Evolutionary conservation across 2,888 invertebrate genomes (phyloP).

Genomic region (Nomada flava): DNA sequence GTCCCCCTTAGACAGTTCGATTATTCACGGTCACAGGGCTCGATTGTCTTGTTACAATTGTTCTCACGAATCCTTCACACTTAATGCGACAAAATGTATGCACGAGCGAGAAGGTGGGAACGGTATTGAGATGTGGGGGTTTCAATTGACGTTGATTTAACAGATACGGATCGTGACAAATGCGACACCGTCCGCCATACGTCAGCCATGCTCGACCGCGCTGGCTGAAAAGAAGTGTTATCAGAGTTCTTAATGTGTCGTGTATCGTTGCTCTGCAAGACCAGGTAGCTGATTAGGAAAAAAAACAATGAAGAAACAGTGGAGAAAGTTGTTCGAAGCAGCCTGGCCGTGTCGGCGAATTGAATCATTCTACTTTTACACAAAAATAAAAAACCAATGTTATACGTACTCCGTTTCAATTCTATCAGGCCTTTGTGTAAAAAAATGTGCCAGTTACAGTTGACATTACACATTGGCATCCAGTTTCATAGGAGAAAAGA

Average conservation of each 20-base stretch:
- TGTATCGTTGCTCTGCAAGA: background rate
- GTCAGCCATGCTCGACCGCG: constrained; percentile 30
- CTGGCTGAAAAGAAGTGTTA: constrained; percentile 37
- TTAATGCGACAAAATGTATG: constrained; percentile 5
- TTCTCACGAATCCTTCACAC: constrained; percentile 12
- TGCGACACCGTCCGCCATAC: constrained; percentile 25
- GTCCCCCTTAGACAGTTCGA: background rate
- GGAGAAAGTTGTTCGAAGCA: background rate
- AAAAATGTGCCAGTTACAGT: too few species aligned
- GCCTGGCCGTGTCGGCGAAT: background rate
- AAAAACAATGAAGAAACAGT: background rate
- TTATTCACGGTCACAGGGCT: background rate
- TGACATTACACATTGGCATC: too few species aligned
- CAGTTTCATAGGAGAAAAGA: too few species aligned
- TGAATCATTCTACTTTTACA: background rate
- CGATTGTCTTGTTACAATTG: constrained; percentile 13
- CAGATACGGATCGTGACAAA: constrained; percentile 34
- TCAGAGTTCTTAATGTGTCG: constrained; percentile 16
- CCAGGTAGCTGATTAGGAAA: constrained; percentile 5
- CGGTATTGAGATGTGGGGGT: constrained; percentile 43
- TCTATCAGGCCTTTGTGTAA: too few species aligned
- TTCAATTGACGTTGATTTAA: constrained; percentile 37
- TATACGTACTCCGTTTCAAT: too few species aligned
- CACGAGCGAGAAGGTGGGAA: background rate
- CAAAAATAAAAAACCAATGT: too few species aligned